Evolutionary conservation across 2,888 invertebrate species (phyloP).

Genomic region (Caenorhabditis japonica): DNA sequence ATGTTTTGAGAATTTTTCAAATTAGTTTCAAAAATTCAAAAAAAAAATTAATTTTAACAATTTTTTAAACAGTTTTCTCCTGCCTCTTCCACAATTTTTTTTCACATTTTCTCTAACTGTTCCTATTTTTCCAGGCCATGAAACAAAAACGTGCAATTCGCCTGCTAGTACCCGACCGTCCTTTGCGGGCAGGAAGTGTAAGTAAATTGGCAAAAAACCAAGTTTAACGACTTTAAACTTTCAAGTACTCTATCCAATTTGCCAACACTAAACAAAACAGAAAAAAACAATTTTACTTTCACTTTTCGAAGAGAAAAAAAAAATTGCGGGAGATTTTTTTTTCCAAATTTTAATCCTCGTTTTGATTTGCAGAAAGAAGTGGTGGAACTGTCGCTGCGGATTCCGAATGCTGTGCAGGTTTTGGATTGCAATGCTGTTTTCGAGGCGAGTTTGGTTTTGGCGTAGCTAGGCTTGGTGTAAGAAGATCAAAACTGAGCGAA

Average conservation of each 20-base stretch:
- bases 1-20: neutral
- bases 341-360: conserved; percentile 14
- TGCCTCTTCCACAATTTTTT: neutral
- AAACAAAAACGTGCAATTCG: conserved; percentile 58
- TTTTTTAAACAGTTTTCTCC: too few species aligned
- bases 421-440: conserved; percentile 51
- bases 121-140: too few species aligned
- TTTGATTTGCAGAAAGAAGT: conserved; percentile 56
- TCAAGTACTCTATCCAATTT: too few species aligned
- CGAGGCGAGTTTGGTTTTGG: conserved; percentile 31
- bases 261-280: too few species aligned
- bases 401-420: conserved; percentile 57
- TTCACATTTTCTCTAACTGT: neutral
- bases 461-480: too few species aligned
- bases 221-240: neutral
- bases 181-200: conserved; percentile 55
- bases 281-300: too few species aligned
- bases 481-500: too few species aligned
- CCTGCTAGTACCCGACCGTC: conserved; percentile 54
- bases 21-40: neutral
- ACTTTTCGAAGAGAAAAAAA: too few species aligned
- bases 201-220: conserved; percentile 12
- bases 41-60: too few species aligned
- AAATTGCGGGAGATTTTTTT: too few species aligned
- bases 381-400: conserved; percentile 52